Conservation (phyloP, 2,113 vertebrate genomes). For the Hydrochoerus hydrochaeris region DNA sequence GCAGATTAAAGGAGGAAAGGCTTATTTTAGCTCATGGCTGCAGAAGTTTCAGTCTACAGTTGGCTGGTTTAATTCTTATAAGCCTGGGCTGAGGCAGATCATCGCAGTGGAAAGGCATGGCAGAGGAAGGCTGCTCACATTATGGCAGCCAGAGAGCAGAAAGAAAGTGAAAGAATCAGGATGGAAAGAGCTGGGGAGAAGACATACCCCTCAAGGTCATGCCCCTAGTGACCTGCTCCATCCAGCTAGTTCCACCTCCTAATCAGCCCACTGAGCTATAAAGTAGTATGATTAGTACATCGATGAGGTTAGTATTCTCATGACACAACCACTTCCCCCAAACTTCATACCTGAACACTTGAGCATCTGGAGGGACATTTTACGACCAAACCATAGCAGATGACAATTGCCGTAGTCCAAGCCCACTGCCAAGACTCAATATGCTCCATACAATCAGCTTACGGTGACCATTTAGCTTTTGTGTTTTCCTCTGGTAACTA, state of each 20-base stretch:
- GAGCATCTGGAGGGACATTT: background rate
- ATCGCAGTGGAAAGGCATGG: background rate
- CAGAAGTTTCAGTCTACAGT: background rate
- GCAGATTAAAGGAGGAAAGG: background rate
- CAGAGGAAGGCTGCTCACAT: background rate
- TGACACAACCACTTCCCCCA: background rate
- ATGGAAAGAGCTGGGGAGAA: background rate
- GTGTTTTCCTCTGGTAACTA: background rate
- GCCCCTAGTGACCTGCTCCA: background rate
- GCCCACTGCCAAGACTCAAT: background rate
- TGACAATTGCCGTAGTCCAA: background rate
- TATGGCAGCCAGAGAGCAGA: background rate
- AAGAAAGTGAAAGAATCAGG: background rate
- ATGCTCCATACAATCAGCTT: background rate
- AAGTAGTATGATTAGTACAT: background rate
- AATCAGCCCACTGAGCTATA: background rate
- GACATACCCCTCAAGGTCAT: background rate
- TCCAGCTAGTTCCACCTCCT: background rate
- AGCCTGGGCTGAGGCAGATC: background rate
- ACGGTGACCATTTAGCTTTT: background rate
- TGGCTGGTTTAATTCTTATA: background rate
- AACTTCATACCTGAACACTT: background rate
- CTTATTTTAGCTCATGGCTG: background rate
- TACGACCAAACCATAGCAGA: background rate
- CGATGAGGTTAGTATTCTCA: background rate